Conservation (phyloP, 2,888 invertebrate species). For the Tineola bisselliella region DNA sequence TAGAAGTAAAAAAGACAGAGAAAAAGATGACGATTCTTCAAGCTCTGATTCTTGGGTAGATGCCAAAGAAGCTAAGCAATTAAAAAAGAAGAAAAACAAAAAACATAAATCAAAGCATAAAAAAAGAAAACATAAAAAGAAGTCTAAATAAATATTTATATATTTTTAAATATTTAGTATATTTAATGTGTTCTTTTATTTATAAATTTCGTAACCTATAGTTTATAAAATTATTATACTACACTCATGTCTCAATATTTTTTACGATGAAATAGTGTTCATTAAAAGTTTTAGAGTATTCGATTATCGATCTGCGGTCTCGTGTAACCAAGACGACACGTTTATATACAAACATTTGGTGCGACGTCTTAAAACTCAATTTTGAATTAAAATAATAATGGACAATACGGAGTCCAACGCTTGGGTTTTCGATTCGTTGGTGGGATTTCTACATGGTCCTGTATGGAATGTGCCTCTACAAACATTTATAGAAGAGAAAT, state of each 20-base stretch:
- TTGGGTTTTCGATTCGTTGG: conserved; percentile 92
- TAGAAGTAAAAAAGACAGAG: conserved; percentile 24
- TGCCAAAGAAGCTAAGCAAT: conserved; percentile 40
- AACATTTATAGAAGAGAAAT: conserved; percentile 93
- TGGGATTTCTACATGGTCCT: conserved; percentile 91
- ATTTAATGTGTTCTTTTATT: background rate
- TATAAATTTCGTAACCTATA: background rate
- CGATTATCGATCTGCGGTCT: no score
- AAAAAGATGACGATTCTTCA: conserved; percentile 28
- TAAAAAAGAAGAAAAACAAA: conserved; percentile 43
- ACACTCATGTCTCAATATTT: no score
- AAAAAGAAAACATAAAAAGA: conserved; percentile 52
- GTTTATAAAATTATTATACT: no score
- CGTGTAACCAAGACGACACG: no score
- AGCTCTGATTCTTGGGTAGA: conserved; percentile 65
- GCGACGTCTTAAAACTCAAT: no score
- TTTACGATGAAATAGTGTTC: no score
- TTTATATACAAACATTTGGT: no score
- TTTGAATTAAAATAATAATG: conserved; percentile 23
- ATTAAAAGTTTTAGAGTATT: no score
- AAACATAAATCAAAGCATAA: conserved; percentile 54
- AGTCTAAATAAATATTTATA: conserved; percentile 34
- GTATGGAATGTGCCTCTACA: conserved; percentile 92
- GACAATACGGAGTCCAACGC: conserved; percentile 71
- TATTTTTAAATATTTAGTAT: no score